phyloP scores from a whole-genome alignment of 2,888 invertebrate genomes.

The Notodonta ziczac region DNA sequence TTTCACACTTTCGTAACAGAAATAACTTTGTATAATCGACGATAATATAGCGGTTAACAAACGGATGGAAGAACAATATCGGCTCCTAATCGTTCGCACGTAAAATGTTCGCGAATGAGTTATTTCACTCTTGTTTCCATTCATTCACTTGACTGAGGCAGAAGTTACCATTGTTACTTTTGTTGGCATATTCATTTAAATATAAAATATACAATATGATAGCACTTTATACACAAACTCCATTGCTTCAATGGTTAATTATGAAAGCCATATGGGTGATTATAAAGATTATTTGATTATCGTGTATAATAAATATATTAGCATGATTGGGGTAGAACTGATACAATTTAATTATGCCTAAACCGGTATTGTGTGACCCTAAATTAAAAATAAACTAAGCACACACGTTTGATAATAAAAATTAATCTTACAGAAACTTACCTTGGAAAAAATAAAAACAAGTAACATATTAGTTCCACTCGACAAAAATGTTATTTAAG shows the following conservation, averaged over 20 bases:
- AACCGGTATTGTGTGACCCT: background rate
- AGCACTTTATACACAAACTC: conserved; percentile 5
- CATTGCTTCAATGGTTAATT: conserved; percentile 1
- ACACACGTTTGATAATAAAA: conserved; percentile 1
- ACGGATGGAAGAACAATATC: no score
- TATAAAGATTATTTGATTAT: background rate
- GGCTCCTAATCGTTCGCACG: no score
- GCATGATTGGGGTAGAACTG: background rate
- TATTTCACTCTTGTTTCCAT: no score
- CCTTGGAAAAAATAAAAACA: background rate
- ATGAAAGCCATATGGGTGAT: conserved; percentile 1
- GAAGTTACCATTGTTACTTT: no score
- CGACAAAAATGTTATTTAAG: background rate
- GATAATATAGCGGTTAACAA: no score
- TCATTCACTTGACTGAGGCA: no score
- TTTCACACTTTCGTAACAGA: no score
- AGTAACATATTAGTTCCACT: background rate
- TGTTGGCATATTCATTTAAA: no score
- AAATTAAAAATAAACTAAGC: background rate
- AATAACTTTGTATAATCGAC: no score
- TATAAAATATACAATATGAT: background rate
- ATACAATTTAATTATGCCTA: conserved; percentile 3
- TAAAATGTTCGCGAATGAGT: no score
- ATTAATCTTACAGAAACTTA: background rate
- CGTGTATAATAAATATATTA: background rate